Conservation (phyloP, 2,113 vertebrate genomes). For the Pelecanus crispus region DNA sequence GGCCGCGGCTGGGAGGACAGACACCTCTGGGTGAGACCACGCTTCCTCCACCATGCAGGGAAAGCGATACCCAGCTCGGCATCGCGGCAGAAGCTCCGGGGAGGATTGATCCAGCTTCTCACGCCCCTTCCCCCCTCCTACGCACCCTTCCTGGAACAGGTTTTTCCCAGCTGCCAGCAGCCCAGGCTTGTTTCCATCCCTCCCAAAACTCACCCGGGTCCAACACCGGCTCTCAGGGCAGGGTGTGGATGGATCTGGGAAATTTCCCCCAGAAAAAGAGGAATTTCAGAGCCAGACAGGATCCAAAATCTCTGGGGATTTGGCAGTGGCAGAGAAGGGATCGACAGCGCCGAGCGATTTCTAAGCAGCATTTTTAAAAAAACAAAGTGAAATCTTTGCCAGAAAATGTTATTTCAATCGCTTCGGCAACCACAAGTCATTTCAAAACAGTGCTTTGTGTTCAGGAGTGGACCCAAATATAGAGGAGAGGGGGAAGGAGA, state of each 20-base stretch:
- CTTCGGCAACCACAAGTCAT: background rate
- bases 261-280: background rate
- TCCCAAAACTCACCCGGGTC: background rate
- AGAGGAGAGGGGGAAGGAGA: background rate
- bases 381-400: background rate
- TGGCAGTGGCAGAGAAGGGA: background rate
- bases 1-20: fast-evolving
- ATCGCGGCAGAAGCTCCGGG: fast-evolving
- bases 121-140: background rate
- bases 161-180: background rate
- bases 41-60: fast-evolving
- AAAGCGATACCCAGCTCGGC: fast-evolving
- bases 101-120: background rate
- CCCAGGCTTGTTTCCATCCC: background rate
- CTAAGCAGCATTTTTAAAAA: background rate
- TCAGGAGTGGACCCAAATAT: background rate
- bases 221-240: background rate
- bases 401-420: conserved; percentile 30
- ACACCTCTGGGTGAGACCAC: fast-evolving
- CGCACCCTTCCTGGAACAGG: background rate
- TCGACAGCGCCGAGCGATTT: background rate
- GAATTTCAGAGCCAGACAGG: background rate
- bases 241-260: background rate
- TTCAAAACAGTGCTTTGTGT: background rate
- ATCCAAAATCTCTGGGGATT: background rate